phyloP scores from a whole-genome alignment of 2,888 invertebrate species.

The Morpho achilles region DNA sequence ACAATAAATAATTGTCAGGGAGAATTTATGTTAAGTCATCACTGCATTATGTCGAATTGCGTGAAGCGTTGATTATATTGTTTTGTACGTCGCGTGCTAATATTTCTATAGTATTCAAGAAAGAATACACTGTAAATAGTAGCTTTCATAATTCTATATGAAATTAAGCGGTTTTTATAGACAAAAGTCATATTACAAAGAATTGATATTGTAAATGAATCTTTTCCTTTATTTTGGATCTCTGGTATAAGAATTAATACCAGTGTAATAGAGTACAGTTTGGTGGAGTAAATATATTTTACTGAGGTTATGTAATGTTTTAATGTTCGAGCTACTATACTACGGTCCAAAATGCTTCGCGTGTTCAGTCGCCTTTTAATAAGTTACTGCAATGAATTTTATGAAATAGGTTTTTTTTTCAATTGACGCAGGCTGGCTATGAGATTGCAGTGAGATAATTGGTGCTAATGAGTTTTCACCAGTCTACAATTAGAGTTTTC shows the following conservation, averaged over 20 bases:
- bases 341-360: background rate
- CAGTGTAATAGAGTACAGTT: conserved; percentile 6
- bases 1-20: conserved; percentile 7
- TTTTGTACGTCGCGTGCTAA: conserved; percentile 10
- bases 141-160: too few species aligned
- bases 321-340: conserved; percentile 18
- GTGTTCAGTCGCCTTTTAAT: background rate
- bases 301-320: conserved; percentile 65
- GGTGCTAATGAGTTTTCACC: too few species aligned
- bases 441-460: too few species aligned
- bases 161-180: too few species aligned
- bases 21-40: conserved; percentile 35
- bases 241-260: background rate
- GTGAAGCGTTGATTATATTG: conserved; percentile 28
- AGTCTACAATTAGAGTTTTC: too few species aligned
- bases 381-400: background rate
- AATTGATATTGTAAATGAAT: too few species aligned
- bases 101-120: background rate
- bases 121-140: too few species aligned
- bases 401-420: too few species aligned
- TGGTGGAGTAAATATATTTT: conserved; percentile 46
- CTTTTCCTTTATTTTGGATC: too few species aligned
- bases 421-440: too few species aligned
- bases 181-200: too few species aligned
- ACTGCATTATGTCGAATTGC: conserved; percentile 64